Base-by-base conservation (phyloP, 2,797 vertebrate species). In the Parauchenoglanis punctatus region DNA sequence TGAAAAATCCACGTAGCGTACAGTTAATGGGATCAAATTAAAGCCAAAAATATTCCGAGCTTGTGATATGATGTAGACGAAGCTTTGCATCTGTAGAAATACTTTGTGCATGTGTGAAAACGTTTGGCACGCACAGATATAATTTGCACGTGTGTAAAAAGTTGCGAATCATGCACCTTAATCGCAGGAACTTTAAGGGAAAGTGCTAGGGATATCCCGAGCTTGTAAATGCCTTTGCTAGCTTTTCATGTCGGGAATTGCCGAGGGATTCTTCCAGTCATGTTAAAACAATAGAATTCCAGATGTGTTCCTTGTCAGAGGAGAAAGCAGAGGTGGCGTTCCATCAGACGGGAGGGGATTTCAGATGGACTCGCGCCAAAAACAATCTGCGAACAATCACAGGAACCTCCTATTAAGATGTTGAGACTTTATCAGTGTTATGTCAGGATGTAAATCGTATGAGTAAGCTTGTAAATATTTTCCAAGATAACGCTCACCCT, bases 161-260 rank as follows among this genome's bases (percentile, higher is more conserved):
- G 8, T 49, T 49, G 61, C 40, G 17, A 70, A 18, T 35, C 17
- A 5, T 40, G 6, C 10, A 20, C 11, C 2, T 40, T 13, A 5
- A 0, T 35, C 2, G 6, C 67, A 70, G 67, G 28, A 35, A 7
- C 25, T 1, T 4, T 5, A 3, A 4, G 70, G 70, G 44, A 49
- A 49, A 7, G 20, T 2, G 23, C 44, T 49, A 3, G 1, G 13
- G 11, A 49, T 13, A 7, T 31, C 12, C 8, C 3, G 1, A n/a
- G 6, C 44, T 28, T 75, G 72, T n/a, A 7, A 31, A 6, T 2
- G 12, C 2, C 0, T 5, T 75, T 46, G 10, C 17, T 7, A 4
- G 7, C 0, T 0, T 56, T 52, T 31, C 5, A 18, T 23, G 4
- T n/a, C n/a, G 12, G 35, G 0, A 11, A 25, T 31, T 2, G 4